Base-by-base conservation (phyloP, 2,113 vertebrate genomes). In the Puma concolor region DNA sequence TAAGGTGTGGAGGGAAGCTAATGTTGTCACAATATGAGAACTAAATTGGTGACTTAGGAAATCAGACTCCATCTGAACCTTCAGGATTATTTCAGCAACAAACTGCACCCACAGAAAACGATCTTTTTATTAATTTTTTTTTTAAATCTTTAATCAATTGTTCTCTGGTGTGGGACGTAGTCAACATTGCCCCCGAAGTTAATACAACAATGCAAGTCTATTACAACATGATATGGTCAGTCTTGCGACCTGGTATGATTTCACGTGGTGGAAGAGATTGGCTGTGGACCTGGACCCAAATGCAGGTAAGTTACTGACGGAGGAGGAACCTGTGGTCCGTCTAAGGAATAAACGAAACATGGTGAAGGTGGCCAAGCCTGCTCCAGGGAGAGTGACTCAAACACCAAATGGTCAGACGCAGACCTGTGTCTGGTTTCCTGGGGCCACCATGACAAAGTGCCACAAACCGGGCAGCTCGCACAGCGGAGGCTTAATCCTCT, bases 261-360 rank as follows among this genome's bases (percentile, higher is more conserved):
- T 57, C 2, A 0, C 5, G 14, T 6, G 14, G 29, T 77, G 31
- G 79, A 72, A 52, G 76, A 27, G 64, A 31, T 44, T 17, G 12
- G 17, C 29, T 8, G 36, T 36, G 44, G 52, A 63, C 36, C 8
- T 19, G 36, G 57, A 48, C 33, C 11, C 71, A 60, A 88, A 36
- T 0, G 0, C 44, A 33, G 12, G 29, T 11, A 4, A 80, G 27
- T 87, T 48, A 50, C 2, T n/a, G 4, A 36, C 29, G 13, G 9
- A 88, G 29, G 14, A 84, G 48, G 94, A 4, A 33, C 27, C 41
- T 25, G 21, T 69, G 48, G 91, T 72, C 19, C 15, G 27, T 33
- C 7, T 13, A 17, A 82, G 19, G 63, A 50, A 69, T 29, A 80
- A 80, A 16, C 11, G 33, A 12, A 57, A 79, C 50, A 10, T 0